These are phyloP conservation scores for Acipenser ruthenus DNA, from an alignment of 2,797 vertebrate species.

Conservation along the genomic window DNA sequence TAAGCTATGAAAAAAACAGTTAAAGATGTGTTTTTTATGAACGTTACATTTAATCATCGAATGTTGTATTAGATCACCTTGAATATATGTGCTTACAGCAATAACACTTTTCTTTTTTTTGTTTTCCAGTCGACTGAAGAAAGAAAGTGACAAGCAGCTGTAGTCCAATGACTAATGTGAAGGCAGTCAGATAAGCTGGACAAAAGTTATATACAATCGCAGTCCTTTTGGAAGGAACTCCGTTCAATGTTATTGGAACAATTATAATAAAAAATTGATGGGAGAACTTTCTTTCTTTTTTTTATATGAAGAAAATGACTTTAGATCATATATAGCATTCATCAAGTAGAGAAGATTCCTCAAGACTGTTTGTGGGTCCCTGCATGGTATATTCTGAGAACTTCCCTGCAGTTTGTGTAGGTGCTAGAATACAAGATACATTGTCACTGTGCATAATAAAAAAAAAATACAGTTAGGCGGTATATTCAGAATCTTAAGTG, in stretches of 20 bases:
- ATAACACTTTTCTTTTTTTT: slow-evolving; percentile 19
- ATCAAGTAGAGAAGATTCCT: slow-evolving; percentile 82
- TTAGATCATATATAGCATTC: slow-evolving; percentile 64
- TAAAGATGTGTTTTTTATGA: slow-evolving; percentile 7
- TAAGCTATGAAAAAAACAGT: slow-evolving; percentile 6
- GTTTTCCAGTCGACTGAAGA: slow-evolving; percentile 87
- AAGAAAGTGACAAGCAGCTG: slow-evolving; percentile 98
- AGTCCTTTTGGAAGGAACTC: slow-evolving; percentile 34
- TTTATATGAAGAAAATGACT: slow-evolving; percentile 57
- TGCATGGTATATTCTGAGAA: slow-evolving; percentile 83
- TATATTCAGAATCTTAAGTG: slow-evolving; percentile 80
- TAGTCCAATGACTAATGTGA: slow-evolving; percentile 41
- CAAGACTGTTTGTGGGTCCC: slow-evolving; percentile 74
- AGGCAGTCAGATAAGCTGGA: slow-evolving; percentile 12
- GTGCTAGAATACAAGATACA: slow-evolving; percentile 75
- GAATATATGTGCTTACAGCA: slow-evolving; percentile 19
- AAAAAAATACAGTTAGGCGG: slow-evolving; percentile 63
- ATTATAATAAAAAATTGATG: slow-evolving; percentile 52
- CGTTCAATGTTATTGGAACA: slow-evolving; percentile 58
- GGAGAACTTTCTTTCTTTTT: slow-evolving; percentile 59
- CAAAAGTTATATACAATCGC: slow-evolving; percentile 41
- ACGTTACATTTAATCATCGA: no score
- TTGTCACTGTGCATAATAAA: slow-evolving; percentile 75
- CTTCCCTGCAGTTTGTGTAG: slow-evolving; percentile 63
- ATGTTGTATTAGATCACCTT: no score